phyloP scores from a whole-genome alignment of 1,140 invertebrate genomes.

The Lethocerus indicus region DNA sequence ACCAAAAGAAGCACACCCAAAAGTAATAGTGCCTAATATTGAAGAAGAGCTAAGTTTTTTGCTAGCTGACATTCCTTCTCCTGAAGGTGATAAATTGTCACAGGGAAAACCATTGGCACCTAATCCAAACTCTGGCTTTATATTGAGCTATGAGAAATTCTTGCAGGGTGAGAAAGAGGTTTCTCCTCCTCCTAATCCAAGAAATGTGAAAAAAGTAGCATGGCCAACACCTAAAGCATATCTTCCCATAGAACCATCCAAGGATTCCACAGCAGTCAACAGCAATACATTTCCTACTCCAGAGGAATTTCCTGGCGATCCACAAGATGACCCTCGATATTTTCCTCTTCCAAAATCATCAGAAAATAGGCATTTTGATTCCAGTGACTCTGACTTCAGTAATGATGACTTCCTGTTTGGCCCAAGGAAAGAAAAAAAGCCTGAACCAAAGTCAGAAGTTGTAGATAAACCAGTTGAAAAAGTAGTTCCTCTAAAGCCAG shows the following conservation, averaged over 20 bases:
- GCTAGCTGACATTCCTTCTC: conserved; percentile 28
- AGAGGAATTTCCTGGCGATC: conserved; percentile 20
- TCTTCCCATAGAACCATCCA: conserved; percentile 10
- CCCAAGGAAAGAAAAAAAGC: conserved; percentile 5
- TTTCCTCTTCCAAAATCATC: conserved; percentile 54
- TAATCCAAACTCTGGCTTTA: conserved; percentile 39
- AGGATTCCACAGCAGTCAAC: conserved; percentile 13
- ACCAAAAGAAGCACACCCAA: conserved; percentile 43
- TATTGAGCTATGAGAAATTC: conserved; percentile 70
- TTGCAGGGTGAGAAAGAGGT: conserved; percentile 62
- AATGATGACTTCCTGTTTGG: conserved; percentile 41
- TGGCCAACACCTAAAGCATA: conserved; percentile 11
- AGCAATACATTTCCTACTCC: too few species aligned
- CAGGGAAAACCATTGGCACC: not conserved
- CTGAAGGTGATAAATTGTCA: not conserved
- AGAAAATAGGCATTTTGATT: conserved; percentile 43
- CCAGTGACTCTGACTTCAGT: conserved; percentile 18
- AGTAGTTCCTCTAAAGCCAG: too few species aligned
- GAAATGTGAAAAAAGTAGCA: not conserved
- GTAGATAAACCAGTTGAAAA: conserved; percentile 8
- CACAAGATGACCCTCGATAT: conserved; percentile 48
- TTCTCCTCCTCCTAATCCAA: conserved; percentile 42
- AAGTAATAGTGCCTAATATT: conserved; percentile 70
- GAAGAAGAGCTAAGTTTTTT: conserved; percentile 68
- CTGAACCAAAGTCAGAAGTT: too few species aligned